Percentiles rank a stretch among this genome's conserved stretches.
Conservation (phyloP, 2,113 vertebrate genomes). For the Xiphias gladius region DNA sequence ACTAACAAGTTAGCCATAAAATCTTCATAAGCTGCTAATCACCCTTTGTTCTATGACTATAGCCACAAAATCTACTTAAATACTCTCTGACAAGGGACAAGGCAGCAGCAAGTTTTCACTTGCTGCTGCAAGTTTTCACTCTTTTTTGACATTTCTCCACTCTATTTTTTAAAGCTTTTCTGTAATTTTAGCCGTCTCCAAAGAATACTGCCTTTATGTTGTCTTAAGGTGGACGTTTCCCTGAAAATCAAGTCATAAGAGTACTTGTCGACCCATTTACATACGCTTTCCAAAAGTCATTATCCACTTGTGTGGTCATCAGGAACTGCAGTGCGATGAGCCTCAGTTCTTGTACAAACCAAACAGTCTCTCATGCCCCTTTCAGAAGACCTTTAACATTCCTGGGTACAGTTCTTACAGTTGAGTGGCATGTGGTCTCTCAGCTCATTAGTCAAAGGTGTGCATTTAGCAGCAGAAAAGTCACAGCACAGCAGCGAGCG, state of each 20-base stretch:
- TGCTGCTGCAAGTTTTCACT: background rate
- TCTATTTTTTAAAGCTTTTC: background rate
- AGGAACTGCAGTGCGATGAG: conserved; percentile 4
- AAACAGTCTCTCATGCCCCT: conserved; percentile 39
- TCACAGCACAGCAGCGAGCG: conserved; percentile 39
- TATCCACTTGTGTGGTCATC: conserved; percentile 73
- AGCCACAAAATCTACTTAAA: background rate
- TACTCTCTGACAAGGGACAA: no score
- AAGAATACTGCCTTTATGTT: background rate
- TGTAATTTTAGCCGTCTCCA: background rate
- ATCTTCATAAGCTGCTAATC: background rate
- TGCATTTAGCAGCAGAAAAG: conserved; percentile 45
- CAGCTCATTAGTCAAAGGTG: conserved; percentile 74
- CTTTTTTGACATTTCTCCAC: background rate
- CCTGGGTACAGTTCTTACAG: conserved; percentile 41
- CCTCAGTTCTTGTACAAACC: conserved; percentile 42
- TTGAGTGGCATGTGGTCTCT: conserved; percentile 62
- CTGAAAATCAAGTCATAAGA: background rate
- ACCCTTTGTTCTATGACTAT: background rate
- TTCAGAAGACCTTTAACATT: conserved; percentile 60
- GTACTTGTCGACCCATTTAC: conserved; percentile 6
- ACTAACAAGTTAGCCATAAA: background rate
- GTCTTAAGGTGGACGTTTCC: conserved; percentile 11
- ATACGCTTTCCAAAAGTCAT: conserved; percentile 44
- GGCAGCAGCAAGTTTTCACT: background rate